Conservation (phyloP, 2,113 vertebrate genomes). For the Balaeniceps rex region DNA sequence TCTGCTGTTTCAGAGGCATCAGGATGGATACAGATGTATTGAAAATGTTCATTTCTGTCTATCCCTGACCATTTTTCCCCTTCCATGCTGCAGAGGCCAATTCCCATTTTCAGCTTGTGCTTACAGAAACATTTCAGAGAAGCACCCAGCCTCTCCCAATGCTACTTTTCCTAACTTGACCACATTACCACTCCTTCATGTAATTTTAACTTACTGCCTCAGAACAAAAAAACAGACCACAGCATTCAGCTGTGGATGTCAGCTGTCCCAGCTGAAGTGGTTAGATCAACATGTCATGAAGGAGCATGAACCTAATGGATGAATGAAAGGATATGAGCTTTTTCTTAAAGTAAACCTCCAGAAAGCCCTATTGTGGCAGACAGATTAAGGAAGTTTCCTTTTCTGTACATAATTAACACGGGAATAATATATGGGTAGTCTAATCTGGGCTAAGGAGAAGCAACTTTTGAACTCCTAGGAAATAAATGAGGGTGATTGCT, state of each 20-base stretch:
- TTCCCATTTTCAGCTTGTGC: background rate
- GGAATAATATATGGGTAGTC: background rate
- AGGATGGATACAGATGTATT: background rate
- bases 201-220: conserved; percentile 46
- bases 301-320: background rate
- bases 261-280: conserved; percentile 20
- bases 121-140: background rate
- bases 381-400: conserved; percentile 9
- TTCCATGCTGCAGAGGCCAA: background rate
- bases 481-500: background rate
- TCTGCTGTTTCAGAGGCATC: background rate
- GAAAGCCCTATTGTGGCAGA: background rate
- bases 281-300: conserved; percentile 29
- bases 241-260: conserved; percentile 27
- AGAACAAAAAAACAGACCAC: background rate
- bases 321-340: conserved; percentile 33
- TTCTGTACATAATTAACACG: background rate
- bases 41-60: background rate
- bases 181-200: conserved; percentile 1
- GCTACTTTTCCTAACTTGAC: background rate
- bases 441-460: background rate
- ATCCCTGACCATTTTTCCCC: background rate
- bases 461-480: background rate
- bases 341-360: conserved; percentile 29
- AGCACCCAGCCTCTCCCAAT: background rate